phyloP scores from a whole-genome alignment of 2,888 invertebrate genomes.

The Phalera bucephala region DNA sequence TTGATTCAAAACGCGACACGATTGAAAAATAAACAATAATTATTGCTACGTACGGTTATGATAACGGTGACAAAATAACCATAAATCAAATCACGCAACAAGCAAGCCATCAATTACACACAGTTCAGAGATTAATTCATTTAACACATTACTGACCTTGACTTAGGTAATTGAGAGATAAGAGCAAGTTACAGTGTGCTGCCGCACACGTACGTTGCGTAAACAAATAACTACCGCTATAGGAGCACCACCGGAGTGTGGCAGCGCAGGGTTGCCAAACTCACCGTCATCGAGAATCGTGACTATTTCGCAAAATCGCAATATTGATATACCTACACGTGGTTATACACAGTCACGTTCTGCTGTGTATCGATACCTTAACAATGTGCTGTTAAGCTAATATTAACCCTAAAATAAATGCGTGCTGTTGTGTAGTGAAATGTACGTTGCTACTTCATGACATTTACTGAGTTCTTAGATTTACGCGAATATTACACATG shows the following conservation, averaged over 20 bases:
- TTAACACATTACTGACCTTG: constrained; percentile 39
- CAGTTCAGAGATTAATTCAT: constrained; percentile 5
- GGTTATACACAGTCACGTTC: not conserved
- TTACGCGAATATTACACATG: too few relatives aligned
- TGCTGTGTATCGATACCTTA: not conserved
- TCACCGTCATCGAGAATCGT: too few relatives aligned
- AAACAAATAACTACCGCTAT: constrained; percentile 58
- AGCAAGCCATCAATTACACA: not conserved
- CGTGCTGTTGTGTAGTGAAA: too few relatives aligned
- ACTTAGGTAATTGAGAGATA: constrained; percentile 37
- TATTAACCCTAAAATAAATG: too few relatives aligned
- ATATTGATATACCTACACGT: not conserved
- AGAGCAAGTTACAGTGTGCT: constrained; percentile 31
- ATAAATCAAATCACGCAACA: not conserved
- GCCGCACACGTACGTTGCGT: constrained; percentile 38
- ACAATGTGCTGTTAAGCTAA: too few relatives aligned
- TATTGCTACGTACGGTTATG: too few relatives aligned
- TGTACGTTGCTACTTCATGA: too few relatives aligned
- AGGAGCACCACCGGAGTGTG: constrained; percentile 41
- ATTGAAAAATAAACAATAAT: too few relatives aligned
- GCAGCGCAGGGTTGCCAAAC: constrained; percentile 23
- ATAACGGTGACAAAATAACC: too few relatives aligned
- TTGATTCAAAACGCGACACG: too few relatives aligned
- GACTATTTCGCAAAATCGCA: not conserved
- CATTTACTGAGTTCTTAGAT: too few relatives aligned